A percentile compares a stretch with the other conserved stretches of the same genome.
These are phyloP conservation scores for Malurus splendens DNA, from an alignment of 2,797 vertebrate species.

Conservation along the genomic window DNA sequence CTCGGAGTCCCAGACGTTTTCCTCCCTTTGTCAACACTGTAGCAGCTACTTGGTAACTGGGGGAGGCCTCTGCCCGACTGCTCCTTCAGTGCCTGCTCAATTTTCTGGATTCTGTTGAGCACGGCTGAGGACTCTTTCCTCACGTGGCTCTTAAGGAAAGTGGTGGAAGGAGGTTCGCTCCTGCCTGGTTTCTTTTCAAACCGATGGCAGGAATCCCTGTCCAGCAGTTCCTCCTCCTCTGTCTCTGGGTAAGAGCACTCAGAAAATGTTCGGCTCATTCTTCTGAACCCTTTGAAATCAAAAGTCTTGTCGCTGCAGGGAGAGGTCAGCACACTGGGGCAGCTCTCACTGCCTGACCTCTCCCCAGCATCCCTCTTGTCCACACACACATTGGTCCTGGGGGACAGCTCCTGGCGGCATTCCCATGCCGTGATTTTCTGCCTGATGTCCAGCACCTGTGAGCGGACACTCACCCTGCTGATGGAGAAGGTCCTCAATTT, in stretches of 20 bases:
- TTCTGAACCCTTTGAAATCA: constrained; percentile 90
- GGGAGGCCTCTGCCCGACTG: constrained; percentile 87
- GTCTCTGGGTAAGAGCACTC: constrained; percentile 94
- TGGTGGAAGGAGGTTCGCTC: constrained; percentile 70
- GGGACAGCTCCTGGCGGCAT: constrained; percentile 79
- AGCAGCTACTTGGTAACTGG: constrained; percentile 92
- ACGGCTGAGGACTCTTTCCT: constrained; percentile 93
- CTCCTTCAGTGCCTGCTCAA: constrained; percentile 93
- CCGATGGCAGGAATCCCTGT: constrained; percentile 80
- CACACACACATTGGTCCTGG: constrained; percentile 83
- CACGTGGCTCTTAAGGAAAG: constrained; percentile 77
- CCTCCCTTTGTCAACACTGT: constrained; percentile 83
- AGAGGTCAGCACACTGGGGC: constrained; percentile 87
- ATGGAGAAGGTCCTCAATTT: constrained; percentile 79
- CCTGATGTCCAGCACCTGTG: constrained; percentile 82
- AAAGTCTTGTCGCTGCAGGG: constrained; percentile 93
- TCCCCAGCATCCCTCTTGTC: constrained; percentile 86
- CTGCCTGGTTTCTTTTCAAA: constrained; percentile 85
- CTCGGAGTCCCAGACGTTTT: constrained; percentile 81
- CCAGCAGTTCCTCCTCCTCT: constrained; percentile 88
- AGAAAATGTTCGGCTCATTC: constrained; percentile 95
- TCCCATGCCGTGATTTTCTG: constrained; percentile 98
- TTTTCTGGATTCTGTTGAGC: constrained; percentile 96
- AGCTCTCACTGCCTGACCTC: constrained; percentile 85
- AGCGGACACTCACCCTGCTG: constrained; percentile 71